Evolutionary conservation across 2,113 vertebrate species (phyloP).

Genomic region (Clarias batrachus): DNA sequence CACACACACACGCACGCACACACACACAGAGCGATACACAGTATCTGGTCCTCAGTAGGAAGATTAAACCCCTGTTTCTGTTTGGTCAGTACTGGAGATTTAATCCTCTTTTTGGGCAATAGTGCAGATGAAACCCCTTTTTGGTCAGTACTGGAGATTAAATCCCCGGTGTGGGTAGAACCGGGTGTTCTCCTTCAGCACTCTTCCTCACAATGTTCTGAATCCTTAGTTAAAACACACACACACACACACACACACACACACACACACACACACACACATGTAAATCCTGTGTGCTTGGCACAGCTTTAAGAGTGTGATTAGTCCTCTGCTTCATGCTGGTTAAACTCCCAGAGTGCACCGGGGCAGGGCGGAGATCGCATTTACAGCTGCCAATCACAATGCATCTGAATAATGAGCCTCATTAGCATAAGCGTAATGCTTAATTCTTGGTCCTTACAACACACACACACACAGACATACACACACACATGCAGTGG

Average conservation of each 20-base stretch:
- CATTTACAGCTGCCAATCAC: conserved; percentile 66
- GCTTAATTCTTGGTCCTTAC: conserved; percentile 31
- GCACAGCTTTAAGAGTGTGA: conserved; percentile 46
- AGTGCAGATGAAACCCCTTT: no score
- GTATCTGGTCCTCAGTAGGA: background rate
- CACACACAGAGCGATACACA: background rate
- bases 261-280: background rate
- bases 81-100: no score
- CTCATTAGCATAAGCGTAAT: conserved; percentile 60
- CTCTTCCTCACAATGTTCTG: background rate
- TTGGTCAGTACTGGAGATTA: no score
- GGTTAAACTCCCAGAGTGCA: conserved; percentile 59
- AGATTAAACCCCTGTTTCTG: background rate
- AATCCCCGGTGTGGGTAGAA: no score
- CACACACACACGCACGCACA: conserved; percentile 5
- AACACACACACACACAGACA: background rate
- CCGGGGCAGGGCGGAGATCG: conserved; percentile 55
- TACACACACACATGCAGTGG: background rate
- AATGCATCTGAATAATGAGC: conserved; percentile 55
- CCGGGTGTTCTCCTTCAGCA: background rate
- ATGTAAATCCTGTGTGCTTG: conserved; percentile 42
- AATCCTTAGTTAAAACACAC: background rate
- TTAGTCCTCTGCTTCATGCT: conserved; percentile 50
- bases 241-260: background rate
- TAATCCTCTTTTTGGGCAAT: no score